These are phyloP conservation scores for Cyrtorhinus lividipennis DNA, from an alignment of 1,140 invertebrate species.

Conservation along the genomic window DNA sequence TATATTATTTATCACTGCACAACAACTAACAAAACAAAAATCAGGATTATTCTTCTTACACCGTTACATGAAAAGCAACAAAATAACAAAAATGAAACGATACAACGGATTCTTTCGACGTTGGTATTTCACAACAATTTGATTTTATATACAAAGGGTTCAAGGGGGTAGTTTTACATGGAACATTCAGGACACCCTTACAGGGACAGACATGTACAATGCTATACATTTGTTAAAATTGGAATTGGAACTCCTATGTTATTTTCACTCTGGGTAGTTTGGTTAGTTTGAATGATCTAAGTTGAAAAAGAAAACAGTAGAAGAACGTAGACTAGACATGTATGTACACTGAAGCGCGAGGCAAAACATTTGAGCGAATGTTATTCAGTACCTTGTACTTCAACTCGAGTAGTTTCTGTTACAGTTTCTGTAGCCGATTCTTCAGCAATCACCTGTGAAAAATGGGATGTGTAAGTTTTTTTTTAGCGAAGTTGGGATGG, in stretches of 20 bases:
- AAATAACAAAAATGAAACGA: background rate
- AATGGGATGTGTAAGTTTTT: no score
- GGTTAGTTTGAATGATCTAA: constrained; percentile 8
- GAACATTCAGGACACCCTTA: no score
- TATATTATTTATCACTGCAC: constrained; percentile 6
- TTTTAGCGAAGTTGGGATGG: no score
- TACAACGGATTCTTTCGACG: no score
- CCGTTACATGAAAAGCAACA: background rate
- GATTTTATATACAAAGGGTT: no score
- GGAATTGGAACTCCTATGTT: background rate
- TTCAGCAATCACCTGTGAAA: constrained; percentile 22
- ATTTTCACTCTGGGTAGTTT: constrained; percentile 1
- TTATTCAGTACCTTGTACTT: constrained; percentile 23
- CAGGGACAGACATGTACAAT: no score
- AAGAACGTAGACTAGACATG: constrained; percentile 14
- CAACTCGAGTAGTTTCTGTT: constrained; percentile 22
- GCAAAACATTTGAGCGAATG: background rate
- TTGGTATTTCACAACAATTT: background rate
- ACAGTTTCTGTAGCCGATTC: constrained; percentile 20
- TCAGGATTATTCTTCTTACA: background rate
- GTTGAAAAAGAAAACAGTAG: no score
- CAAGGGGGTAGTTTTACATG: no score
- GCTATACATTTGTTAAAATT: constrained; percentile 5
- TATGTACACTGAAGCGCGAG: background rate
- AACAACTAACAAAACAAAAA: background rate